Evolutionary conservation across 2,113 vertebrate genomes (phyloP).

Genomic region (Amblyornis subalaris): DNA sequence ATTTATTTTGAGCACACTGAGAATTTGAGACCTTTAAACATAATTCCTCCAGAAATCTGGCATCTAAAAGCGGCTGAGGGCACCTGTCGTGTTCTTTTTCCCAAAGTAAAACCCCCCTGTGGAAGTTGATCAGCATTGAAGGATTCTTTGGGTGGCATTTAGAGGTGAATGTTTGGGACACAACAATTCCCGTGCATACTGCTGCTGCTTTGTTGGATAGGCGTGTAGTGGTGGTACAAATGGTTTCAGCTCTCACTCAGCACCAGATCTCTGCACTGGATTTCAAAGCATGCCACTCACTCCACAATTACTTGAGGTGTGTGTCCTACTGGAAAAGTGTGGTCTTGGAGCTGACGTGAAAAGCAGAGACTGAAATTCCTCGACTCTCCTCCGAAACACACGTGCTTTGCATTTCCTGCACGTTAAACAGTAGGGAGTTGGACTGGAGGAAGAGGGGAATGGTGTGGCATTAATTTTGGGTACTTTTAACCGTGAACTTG

Average conservation of each 20-base stretch:
- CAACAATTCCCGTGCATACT: no score
- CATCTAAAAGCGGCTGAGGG: background rate
- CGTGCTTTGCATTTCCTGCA: background rate
- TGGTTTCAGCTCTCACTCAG: background rate
- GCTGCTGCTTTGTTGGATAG: background rate
- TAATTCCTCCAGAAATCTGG: background rate
- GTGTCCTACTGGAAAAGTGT: background rate
- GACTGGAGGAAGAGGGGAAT: background rate
- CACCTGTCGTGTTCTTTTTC: background rate
- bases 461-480: background rate
- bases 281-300: background rate
- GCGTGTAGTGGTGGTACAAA: no score
- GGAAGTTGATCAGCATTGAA: accelerated
- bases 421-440: background rate
- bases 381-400: accelerated
- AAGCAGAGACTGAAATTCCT: background rate
- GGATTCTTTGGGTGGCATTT: accelerated
- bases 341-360: background rate
- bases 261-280: background rate
- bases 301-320: background rate
- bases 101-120: background rate
- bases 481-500: background rate
- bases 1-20: background rate
- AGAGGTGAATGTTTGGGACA: background rate
- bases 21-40: background rate